A percentile compares a stretch with the other conserved stretches of the same genome.
phyloP scores from a whole-genome alignment of 2,797 vertebrate genomes.

The Oophaga sylvatica region DNA sequence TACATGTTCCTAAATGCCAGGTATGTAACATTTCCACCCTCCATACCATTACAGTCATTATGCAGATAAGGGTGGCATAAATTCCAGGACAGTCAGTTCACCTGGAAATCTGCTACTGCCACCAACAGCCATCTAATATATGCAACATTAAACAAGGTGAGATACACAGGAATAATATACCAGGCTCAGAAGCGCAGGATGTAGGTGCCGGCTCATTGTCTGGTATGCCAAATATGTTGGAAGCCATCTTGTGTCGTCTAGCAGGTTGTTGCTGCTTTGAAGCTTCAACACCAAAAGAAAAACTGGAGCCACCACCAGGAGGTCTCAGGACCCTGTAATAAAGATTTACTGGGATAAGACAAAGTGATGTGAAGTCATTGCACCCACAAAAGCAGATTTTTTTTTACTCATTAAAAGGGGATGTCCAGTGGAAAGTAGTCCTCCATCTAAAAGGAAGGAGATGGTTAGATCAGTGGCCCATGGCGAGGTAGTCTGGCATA shows the following conservation, averaged over 20 bases:
- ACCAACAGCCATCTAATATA: too few relatives aligned
- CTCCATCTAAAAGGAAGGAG: too few relatives aligned
- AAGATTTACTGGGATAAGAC: not conserved
- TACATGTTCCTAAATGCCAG: not conserved
- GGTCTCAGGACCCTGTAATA: conserved; percentile 86
- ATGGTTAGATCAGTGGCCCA: too few relatives aligned
- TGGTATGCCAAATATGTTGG: conserved; percentile 91
- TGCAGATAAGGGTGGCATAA: not conserved
- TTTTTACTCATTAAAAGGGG: too few relatives aligned
- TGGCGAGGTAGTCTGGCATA: too few relatives aligned
- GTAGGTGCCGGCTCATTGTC: conserved; percentile 73
- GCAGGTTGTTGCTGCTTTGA: conserved; percentile 82
- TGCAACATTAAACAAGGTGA: not conserved
- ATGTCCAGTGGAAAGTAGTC: too few relatives aligned
- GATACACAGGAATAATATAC: not conserved
- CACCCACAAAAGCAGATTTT: too few relatives aligned
- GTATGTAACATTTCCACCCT: not conserved
- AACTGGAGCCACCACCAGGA: conserved; percentile 93
- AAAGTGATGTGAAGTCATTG: too few relatives aligned
- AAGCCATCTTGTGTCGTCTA: conserved; percentile 93
- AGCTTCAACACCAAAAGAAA: conserved; percentile 84
- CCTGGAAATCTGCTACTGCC: too few relatives aligned
- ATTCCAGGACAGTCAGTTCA: not conserved
- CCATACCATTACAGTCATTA: not conserved
- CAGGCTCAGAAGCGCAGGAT: conserved; percentile 1